A percentile compares a stretch with the other conserved stretches of the same genome.
These are phyloP conservation scores for Megaustenia siamemsis DNA, from an alignment of 2,888 invertebrate genomes.

Conservation along the genomic window DNA sequence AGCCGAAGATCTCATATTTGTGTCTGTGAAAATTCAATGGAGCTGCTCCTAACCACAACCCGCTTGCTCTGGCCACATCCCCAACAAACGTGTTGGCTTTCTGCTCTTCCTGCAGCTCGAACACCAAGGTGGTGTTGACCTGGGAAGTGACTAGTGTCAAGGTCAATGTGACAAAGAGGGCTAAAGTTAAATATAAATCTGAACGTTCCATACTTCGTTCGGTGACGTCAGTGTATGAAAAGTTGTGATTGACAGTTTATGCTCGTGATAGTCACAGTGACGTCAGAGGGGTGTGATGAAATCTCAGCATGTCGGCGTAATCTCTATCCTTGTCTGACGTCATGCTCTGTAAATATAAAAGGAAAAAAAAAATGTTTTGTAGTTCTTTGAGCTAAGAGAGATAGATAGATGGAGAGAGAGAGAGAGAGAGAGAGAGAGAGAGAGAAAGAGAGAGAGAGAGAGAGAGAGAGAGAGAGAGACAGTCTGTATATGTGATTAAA, in stretches of 20 bases:
- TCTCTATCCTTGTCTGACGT: no score
- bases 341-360: no score
- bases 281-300: no score
- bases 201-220: no score
- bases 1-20: slow-evolving; percentile 54
- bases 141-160: neutral
- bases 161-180: neutral
- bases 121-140: slow-evolving; percentile 23
- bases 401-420: no score
- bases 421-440: neutral
- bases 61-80: slow-evolving; percentile 54
- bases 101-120: slow-evolving; percentile 35
- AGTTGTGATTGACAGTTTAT: no score
- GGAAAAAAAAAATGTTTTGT: no score
- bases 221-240: no score
- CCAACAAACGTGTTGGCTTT: slow-evolving; percentile 53
- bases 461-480: neutral
- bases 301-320: no score
- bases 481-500: neutral
- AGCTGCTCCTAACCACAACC: slow-evolving; percentile 37
- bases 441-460: neutral
- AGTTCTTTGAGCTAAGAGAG: no score
- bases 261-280: no score
- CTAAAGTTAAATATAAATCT: no score
- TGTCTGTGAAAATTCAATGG: slow-evolving; percentile 7